Evolutionary conservation across 1,140 invertebrate species (phyloP).

Genomic region (Drosophila cardini): DNA sequence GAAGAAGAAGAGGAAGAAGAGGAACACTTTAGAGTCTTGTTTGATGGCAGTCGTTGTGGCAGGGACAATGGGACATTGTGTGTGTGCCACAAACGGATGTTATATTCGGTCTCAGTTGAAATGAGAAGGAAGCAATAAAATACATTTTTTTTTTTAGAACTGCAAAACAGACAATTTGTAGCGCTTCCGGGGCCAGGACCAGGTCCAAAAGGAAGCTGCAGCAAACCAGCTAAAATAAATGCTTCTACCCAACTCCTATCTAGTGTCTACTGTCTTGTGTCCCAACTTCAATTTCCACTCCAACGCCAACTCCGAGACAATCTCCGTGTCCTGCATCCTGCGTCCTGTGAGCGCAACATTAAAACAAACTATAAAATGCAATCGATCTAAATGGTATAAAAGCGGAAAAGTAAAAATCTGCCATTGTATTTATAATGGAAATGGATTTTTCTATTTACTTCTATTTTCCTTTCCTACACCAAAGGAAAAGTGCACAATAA

Average conservation of each 20-base stretch:
- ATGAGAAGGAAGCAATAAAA: conserved; percentile 77
- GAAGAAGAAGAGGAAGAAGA: too few relatives aligned
- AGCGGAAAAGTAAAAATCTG: conserved; percentile 75
- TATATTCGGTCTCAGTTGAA: conserved; percentile 54
- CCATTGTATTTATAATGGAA: conserved; percentile 76
- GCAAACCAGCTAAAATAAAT: conserved; percentile 53
- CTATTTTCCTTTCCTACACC: conserved; percentile 22
- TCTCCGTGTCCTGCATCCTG: conserved; percentile 27
- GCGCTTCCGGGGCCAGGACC: conserved; percentile 62
- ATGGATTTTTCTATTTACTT: conserved; percentile 68
- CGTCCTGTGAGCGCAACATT: conserved; percentile 59
- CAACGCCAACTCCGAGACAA: conserved; percentile 11
- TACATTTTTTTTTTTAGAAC: conserved; percentile 76
- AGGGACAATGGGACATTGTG: conserved; percentile 64
- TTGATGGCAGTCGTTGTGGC: conserved; percentile 49
- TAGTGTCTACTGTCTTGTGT: conserved; percentile 42
- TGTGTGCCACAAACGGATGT: conserved; percentile 68
- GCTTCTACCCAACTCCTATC: conserved; percentile 47
- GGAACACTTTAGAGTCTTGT: conserved; percentile 50
- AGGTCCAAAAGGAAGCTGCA: conserved; percentile 31
- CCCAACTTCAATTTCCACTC: background rate
- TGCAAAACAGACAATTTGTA: conserved; percentile 67
- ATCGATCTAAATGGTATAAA: conserved; percentile 80
- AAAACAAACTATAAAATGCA: conserved; percentile 82
- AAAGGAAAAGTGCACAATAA: conserved; percentile 16